These are phyloP conservation scores for Drosophila burlai DNA, from an alignment of 1,140 invertebrate genomes.

Conservation along the genomic window DNA sequence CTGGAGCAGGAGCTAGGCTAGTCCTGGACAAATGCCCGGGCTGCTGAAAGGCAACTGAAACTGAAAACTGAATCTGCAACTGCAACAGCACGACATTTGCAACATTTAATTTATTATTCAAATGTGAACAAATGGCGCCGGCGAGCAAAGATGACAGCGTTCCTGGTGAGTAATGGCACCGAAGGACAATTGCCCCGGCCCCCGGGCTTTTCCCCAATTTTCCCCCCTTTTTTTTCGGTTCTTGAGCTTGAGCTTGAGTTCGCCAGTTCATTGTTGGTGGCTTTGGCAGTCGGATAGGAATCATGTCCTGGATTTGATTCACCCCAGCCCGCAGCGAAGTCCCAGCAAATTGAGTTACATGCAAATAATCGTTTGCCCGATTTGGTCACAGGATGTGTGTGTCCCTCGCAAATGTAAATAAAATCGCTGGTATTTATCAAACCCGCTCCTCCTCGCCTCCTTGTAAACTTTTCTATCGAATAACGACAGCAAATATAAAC, in stretches of 20 bases:
- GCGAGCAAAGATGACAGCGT: constrained; percentile 75
- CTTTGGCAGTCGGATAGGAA: constrained; percentile 37
- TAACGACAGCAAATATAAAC: constrained; percentile 8
- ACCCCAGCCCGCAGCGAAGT: constrained; percentile 20
- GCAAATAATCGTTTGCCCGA: constrained; percentile 76
- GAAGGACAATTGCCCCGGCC: constrained; percentile 60
- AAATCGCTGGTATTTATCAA: constrained; percentile 58
- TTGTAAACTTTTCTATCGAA: constrained; percentile 4
- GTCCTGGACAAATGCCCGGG: constrained; percentile 43
- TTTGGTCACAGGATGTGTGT: constrained; percentile 40
- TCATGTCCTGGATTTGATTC: constrained; percentile 59
- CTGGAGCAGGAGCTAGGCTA: background rate
- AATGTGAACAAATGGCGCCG: constrained; percentile 79
- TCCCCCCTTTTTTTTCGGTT: constrained; percentile 5
- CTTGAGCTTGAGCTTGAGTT: constrained; percentile 43
- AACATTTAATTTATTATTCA: constrained; percentile 83
- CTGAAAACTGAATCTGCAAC: constrained; percentile 43
- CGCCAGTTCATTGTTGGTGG: constrained; percentile 31
- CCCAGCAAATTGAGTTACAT: constrained; percentile 78
- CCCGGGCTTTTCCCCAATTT: constrained; percentile 1
- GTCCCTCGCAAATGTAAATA: constrained; percentile 45
- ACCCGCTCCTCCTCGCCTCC: background rate
- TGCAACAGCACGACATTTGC: constrained; percentile 69
- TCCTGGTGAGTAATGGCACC: constrained; percentile 66
- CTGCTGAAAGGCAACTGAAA: constrained; percentile 59